phyloP scores from a whole-genome alignment of 2,888 invertebrate species.

The Taenaris catops region DNA sequence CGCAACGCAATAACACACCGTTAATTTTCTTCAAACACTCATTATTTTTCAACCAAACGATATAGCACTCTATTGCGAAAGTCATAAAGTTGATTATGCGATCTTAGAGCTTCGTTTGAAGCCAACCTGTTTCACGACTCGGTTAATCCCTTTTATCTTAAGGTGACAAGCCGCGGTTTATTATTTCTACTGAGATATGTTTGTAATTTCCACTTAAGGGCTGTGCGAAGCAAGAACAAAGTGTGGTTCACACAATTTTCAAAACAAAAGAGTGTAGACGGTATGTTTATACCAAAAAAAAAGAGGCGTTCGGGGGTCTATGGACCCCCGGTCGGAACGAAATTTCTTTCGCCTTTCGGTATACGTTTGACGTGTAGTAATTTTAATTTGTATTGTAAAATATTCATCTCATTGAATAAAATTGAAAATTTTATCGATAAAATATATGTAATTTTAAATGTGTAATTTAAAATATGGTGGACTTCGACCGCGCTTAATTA shows the following conservation, averaged over 20 bases:
- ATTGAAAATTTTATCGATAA: too few relatives aligned
- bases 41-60: constrained; percentile 24
- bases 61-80: constrained; percentile 21
- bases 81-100: constrained; percentile 20
- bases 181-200: constrained; percentile 65
- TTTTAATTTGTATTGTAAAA: too few relatives aligned
- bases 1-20: constrained; percentile 66
- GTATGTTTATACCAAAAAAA: too few relatives aligned
- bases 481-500: too few relatives aligned
- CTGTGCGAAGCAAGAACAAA: constrained; percentile 16
- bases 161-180: constrained; percentile 68
- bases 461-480: too few relatives aligned
- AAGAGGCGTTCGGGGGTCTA: too few relatives aligned
- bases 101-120: constrained; percentile 17
- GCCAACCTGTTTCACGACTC: constrained; percentile 63
- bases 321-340: too few relatives aligned
- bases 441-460: too few relatives aligned
- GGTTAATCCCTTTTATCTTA: constrained; percentile 70
- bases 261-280: too few relatives aligned
- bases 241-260: constrained; percentile 11
- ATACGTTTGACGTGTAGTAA: too few relatives aligned
- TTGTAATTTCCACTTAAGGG: constrained; percentile 40
- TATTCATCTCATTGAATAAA: too few relatives aligned
- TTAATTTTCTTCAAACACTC: constrained; percentile 48
- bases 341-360: too few relatives aligned